Conservation (phyloP, 2,888 invertebrate species). For the Melitaea athalia region DNA sequence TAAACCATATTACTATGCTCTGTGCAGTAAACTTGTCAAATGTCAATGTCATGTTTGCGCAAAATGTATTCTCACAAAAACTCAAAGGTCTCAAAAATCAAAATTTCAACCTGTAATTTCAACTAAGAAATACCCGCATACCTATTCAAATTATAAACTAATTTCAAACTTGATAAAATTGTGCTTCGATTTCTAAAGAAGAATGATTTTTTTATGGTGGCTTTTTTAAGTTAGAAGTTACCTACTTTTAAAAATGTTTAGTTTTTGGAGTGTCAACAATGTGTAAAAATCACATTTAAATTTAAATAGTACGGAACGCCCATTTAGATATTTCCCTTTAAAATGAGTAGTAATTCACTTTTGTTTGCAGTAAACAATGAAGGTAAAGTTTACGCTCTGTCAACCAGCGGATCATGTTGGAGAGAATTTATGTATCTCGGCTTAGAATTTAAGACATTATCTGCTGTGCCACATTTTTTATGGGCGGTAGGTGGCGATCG, state of each 20-base stretch:
- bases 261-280: conserved; percentile 4
- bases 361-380: conserved; percentile 93
- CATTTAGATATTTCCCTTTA: conserved; percentile 16
- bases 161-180: too few species aligned
- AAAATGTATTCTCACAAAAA: too few species aligned
- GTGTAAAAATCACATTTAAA: background rate
- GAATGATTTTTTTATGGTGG: background rate
- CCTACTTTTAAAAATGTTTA: background rate
- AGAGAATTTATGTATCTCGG: conserved; percentile 92
- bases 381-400: conserved; percentile 92
- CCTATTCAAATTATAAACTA: background rate
- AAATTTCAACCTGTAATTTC: too few species aligned
- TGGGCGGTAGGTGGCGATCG: conserved; percentile 97
- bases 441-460: conserved; percentile 93
- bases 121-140: too few species aligned
- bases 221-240: background rate
- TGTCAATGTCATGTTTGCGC: too few species aligned
- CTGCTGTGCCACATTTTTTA: conserved; percentile 91
- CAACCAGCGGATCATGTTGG: conserved; percentile 92
- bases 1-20: too few species aligned
- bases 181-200: background rate
- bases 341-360: conserved; percentile 85
- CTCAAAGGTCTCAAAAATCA: too few species aligned
- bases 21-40: too few species aligned
- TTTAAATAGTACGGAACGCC: background rate